Evolutionary conservation across 2,113 vertebrate species (phyloP).

Genomic region (Pygoscelis adeliae): DNA sequence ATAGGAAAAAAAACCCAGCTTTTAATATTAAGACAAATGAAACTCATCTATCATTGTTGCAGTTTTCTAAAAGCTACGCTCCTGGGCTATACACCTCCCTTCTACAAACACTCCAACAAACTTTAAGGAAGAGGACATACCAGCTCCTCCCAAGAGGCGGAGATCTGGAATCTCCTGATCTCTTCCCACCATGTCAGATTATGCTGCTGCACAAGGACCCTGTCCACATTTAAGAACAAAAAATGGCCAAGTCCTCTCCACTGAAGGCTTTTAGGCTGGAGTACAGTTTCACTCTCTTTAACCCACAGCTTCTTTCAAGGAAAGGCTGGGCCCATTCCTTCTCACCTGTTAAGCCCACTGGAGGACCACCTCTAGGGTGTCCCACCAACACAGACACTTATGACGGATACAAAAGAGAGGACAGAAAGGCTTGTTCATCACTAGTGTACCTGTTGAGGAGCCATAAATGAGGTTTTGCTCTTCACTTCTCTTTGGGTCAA

Average conservation of each 20-base stretch:
- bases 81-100: neutral
- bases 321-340: neutral
- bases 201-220: neutral
- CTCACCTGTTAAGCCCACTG: rapidly evolving
- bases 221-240: neutral
- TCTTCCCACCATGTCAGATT: neutral
- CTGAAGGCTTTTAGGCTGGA: neutral
- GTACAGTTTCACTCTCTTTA: rapidly evolving
- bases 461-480: neutral
- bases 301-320: too few species aligned
- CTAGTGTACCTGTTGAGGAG: neutral
- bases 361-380: too few species aligned
- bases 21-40: neutral
- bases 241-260: neutral
- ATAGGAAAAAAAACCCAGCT: neutral
- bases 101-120: neutral
- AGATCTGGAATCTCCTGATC: neutral
- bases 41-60: neutral
- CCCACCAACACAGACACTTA: neutral
- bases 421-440: neutral
- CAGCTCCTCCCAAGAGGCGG: neutral
- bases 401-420: rapidly evolving
- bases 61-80: neutral
- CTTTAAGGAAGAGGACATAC: neutral
- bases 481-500: neutral